Conservation (phyloP, 2,797 vertebrate genomes). For the Buphagus erythrorhynchus region DNA sequence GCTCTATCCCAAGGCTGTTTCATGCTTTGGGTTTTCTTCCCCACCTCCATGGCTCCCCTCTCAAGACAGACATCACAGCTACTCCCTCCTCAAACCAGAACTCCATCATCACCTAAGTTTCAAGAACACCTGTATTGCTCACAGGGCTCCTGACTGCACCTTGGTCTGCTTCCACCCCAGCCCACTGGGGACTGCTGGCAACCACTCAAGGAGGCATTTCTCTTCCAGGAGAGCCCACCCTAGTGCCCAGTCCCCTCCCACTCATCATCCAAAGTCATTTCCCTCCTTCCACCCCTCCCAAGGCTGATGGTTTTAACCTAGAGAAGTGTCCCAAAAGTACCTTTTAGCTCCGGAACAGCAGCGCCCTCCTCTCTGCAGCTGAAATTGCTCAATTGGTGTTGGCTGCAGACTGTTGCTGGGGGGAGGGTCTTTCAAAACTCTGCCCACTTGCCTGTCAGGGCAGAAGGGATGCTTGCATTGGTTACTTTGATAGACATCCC, state of each 20-base stretch:
- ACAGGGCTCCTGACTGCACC: neutral
- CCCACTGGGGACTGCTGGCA: neutral
- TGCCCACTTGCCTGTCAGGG: slow-evolving; percentile 72
- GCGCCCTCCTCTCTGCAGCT: slow-evolving; percentile 74
- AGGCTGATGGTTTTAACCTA: neutral
- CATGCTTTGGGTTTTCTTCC: neutral
- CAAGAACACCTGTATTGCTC: neutral
- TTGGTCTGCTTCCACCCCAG: neutral
- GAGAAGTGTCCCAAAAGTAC: slow-evolving; percentile 1
- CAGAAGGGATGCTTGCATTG: slow-evolving; percentile 7
- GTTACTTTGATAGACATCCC: neutral
- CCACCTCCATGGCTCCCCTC: neutral
- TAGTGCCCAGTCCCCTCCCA: neutral
- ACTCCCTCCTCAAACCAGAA: neutral
- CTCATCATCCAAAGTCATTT: rapidly evolving
- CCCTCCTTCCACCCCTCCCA: neutral
- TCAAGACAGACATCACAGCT: neutral
- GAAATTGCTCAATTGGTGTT: slow-evolving; percentile 69
- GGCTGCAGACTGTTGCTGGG: slow-evolving; percentile 66
- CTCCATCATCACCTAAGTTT: neutral
- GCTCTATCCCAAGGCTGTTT: neutral
- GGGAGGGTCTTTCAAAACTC: slow-evolving; percentile 73
- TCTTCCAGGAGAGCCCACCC: neutral
- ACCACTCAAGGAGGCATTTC: neutral
- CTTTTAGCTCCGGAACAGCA: slow-evolving; percentile 74